Conservation (phyloP, 1,140 invertebrate species). For the Ostrea denselamellosa region DNA sequence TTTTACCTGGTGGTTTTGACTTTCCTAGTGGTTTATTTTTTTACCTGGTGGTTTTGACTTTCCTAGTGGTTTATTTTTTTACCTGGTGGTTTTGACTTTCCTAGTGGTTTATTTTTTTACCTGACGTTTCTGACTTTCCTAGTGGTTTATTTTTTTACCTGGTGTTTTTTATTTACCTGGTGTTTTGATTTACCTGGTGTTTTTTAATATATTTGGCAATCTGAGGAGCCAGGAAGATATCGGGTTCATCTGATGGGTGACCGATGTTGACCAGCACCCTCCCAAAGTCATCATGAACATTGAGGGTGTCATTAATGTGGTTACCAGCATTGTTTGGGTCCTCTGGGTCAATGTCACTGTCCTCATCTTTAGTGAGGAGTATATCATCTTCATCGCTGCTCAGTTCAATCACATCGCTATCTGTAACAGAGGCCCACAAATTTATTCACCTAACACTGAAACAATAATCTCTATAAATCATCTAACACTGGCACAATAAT, state of each 20-base stretch:
- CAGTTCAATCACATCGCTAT: slow-evolving; percentile 71
- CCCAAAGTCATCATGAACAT: slow-evolving; percentile 94
- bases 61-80: too few species aligned
- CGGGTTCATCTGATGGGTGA: slow-evolving; percentile 94
- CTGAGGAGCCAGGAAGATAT: slow-evolving; percentile 95
- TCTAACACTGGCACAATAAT: too few species aligned
- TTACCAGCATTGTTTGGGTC: slow-evolving; percentile 82
- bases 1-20: too few species aligned
- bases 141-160: too few species aligned
- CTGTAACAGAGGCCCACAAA: not conserved
- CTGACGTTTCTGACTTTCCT: too few species aligned
- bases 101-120: too few species aligned
- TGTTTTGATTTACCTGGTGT: slow-evolving; percentile 85
- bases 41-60: too few species aligned
- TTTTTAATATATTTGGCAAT: slow-evolving; percentile 96
- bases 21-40: too few species aligned
- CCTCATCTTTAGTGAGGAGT: slow-evolving; percentile 67
- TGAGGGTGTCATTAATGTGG: slow-evolving; percentile 86
- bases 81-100: too few species aligned
- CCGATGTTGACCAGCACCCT: slow-evolving; percentile 96
- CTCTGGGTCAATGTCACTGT: slow-evolving; percentile 80
- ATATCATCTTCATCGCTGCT: slow-evolving; percentile 68
- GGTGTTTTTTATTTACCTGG: too few species aligned
- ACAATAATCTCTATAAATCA: too few species aligned
- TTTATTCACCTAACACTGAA: too few species aligned